A percentile compares a stretch with the other conserved stretches of the same genome.
Conservation (phyloP, 2,888 invertebrate genomes). For the Diplazon laetatorius region DNA sequence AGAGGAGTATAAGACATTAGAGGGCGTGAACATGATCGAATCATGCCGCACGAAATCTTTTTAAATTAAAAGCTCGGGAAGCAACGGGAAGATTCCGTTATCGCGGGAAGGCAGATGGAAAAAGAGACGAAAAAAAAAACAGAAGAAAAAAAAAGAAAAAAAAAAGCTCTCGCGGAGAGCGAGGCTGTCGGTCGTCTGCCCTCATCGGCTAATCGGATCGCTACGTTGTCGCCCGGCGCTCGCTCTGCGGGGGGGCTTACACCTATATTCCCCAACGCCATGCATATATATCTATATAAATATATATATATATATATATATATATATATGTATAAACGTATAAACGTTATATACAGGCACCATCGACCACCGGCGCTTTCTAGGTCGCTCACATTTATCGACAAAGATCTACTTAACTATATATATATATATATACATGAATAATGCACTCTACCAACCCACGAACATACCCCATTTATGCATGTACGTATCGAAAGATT, state of each 20-base stretch:
- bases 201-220: slow-evolving; percentile 58
- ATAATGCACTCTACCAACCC: too few species aligned
- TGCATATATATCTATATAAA: too few species aligned
- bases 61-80: slow-evolving; percentile 52
- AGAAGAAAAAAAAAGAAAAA: too few species aligned
- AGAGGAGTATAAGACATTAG: background rate
- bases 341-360: background rate
- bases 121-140: too few species aligned
- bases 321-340: slow-evolving; percentile 8
- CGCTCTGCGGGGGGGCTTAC: slow-evolving; percentile 36
- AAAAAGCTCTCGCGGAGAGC: slow-evolving; percentile 16
- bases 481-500: too few species aligned
- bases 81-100: slow-evolving; percentile 55
- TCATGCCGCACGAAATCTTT: slow-evolving; percentile 55
- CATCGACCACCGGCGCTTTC: slow-evolving; percentile 54
- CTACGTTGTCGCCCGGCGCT: slow-evolving; percentile 30
- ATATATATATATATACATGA: background rate
- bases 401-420: slow-evolving; percentile 13
- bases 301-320: slow-evolving; percentile 4
- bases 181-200: slow-evolving; percentile 38
- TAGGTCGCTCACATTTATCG: slow-evolving; percentile 52
- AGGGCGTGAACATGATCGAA: slow-evolving; percentile 42
- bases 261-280: too few species aligned
- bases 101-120: slow-evolving; percentile 47
- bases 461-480: too few species aligned